phyloP scores from a whole-genome alignment of 1,140 invertebrate species.

The Diachasma alloeum region DNA sequence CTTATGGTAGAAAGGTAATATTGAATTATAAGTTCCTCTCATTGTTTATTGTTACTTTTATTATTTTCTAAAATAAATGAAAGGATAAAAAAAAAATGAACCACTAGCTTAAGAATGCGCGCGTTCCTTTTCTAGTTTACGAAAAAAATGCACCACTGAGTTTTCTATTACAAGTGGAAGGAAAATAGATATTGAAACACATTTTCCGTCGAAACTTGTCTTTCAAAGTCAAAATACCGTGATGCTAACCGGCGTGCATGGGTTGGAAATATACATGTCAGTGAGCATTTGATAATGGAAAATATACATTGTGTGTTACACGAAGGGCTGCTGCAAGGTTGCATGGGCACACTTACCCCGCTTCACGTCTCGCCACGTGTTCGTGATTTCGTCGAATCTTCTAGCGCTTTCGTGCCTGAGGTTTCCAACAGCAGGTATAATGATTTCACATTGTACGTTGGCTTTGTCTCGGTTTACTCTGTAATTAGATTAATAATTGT shows the following conservation, averaged over 20 bases:
- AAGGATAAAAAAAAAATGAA: no score
- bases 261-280: neutral
- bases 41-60: no score
- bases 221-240: neutral
- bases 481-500: conserved; percentile 12
- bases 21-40: no score
- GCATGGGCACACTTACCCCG: conserved; percentile 48
- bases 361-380: conserved; percentile 59
- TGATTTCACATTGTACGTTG: conserved; percentile 46
- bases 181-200: neutral
- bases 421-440: conserved; percentile 34
- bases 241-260: neutral
- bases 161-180: neutral
- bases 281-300: neutral
- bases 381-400: conserved; percentile 58
- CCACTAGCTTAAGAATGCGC: no score
- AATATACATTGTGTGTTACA: neutral
- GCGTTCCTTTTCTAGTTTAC: no score
- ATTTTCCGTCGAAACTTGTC: neutral
- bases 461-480: conserved; percentile 31
- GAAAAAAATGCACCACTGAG: neutral
- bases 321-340: neutral
- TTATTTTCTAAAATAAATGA: no score
- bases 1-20: no score
- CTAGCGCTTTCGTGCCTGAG: conserved; percentile 36